phyloP scores from a whole-genome alignment of 2,797 vertebrate species.

The Linurgus olivaceus region DNA sequence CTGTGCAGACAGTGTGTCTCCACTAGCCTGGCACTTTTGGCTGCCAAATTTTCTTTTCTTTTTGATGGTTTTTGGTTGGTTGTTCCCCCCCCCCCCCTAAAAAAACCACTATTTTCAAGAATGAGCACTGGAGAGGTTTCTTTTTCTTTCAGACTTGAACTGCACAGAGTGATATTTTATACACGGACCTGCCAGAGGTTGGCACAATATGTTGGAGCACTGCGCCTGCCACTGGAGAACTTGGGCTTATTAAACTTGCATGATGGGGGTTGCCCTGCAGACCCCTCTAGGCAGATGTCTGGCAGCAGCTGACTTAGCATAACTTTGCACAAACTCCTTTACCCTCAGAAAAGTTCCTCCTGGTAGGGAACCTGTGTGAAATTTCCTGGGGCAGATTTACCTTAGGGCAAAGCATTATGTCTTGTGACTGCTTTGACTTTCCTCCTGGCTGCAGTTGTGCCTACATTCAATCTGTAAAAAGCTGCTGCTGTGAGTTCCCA shows the following conservation, averaged over 20 bases:
- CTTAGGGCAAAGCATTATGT: neutral
- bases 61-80: neutral
- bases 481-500: neutral
- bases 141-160: neutral
- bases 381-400: conserved; percentile 25
- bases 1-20: conserved; percentile 62
- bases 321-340: neutral
- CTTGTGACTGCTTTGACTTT: neutral
- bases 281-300: conserved; percentile 41
- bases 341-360: neutral
- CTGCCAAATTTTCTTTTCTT: neutral
- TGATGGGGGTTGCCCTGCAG: conserved; percentile 1
- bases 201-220: neutral
- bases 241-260: neutral
- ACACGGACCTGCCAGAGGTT: neutral
- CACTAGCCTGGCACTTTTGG: neutral
- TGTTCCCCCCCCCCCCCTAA: neutral
- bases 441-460: neutral
- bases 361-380: neutral
- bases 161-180: neutral
- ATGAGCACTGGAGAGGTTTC: neutral
- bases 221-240: neutral
- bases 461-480: neutral
- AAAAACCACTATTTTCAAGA: neutral
- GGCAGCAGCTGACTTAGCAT: conserved; percentile 17